Base-by-base conservation (phyloP, 2,888 invertebrate species). In the Spatulosminthurus flaviceps region DNA sequence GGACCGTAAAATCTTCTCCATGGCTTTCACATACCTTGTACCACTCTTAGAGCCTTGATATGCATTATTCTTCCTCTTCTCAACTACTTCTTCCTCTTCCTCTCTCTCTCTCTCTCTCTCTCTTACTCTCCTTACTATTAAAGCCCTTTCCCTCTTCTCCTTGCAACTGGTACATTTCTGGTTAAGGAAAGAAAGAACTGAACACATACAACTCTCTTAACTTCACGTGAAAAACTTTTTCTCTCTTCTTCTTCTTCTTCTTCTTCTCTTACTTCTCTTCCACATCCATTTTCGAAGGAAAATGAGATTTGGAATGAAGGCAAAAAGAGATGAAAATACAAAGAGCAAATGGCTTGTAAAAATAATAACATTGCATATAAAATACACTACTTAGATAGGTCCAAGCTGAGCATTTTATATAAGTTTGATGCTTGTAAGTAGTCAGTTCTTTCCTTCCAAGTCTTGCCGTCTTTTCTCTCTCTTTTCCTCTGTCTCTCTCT, bases 351-450 rank as follows among this genome's bases (percentile, higher is more conserved):
- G 84, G 84, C 84, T 84, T 85, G 84, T 84, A 85, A 85, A 84
- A 85, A 85, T 85, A 85, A 85, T 85, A 84, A 85, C 84, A 85
- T 85, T 84, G 83, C 83, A 84, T 84, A 83, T 83, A 84, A 84
- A 84, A 84, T 83, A 83, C 84, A 81, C 84, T 83, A 83, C 84
- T 84, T 83, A 84, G 80, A 79, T 80, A 81, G 80, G 81, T 81
- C 82, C 81, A 82, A 82, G 80, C 81, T 80, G 19, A 79, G 78
- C 76, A 79, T 74, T 80, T 69, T 76, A 77, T 79, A 67, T 79
- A 70, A 69, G 71, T 79, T 67, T 51, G 9, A 13, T 2, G 51
- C 51, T 51, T 70, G 70, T 71, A 66, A 73, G 74, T 72, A 72
- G 72, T 72, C 73, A 41, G 34, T 76, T 66, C 66, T 66, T 67